Base-by-base conservation (phyloP, 1,140 invertebrate genomes). In the Drosophila nebulosa region DNA sequence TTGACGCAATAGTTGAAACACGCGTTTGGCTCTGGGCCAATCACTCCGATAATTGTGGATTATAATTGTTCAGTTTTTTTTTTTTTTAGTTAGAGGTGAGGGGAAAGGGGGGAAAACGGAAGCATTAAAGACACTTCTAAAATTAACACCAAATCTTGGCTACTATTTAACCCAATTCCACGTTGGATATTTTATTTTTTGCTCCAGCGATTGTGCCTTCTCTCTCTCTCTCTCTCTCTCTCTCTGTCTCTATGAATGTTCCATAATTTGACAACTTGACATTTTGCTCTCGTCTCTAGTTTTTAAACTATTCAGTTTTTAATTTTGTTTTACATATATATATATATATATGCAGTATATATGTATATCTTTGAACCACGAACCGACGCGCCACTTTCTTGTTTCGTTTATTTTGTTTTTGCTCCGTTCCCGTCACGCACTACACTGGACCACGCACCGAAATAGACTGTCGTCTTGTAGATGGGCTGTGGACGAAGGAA, bases 391-490 rank as follows among this genome's bases (percentile, higher is more conserved):
- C 46, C 51, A 35, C 52, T 55, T 55, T 30, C 27, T 46, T 21
- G 7, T 39, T 39, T 10, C 16, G 6, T 53, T 24, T 16, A 46
- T 35, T 30, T 21, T n/a, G n/a, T 53, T 22, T 32, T 24, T 30
- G 32, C 66, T 36, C 51, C 52, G 69, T 50, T 53, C 32, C 46
- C 56, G 69, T 51, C 71, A 67, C 62, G 84, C 69, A 78, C 89
- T 71, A 72, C 85, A 69, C 89, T 90, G 89, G 89, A 90, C 88
- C 85, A 80, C 81, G 77, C 79, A 85, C 89, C 75, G 75, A 90
- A 90, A 80, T 90, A 90, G 73, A 90, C 89, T 90, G 79, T 70
- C 66, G 53, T 24, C 62, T 51, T 18, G 16, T 46, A 16, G 39
- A 46, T 46, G 39, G 39, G 39, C 18, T 46, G 39, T 21, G 39